Evolutionary conservation across 2,888 invertebrate genomes (phyloP).

Genomic region (Sinelater perroti): DNA sequence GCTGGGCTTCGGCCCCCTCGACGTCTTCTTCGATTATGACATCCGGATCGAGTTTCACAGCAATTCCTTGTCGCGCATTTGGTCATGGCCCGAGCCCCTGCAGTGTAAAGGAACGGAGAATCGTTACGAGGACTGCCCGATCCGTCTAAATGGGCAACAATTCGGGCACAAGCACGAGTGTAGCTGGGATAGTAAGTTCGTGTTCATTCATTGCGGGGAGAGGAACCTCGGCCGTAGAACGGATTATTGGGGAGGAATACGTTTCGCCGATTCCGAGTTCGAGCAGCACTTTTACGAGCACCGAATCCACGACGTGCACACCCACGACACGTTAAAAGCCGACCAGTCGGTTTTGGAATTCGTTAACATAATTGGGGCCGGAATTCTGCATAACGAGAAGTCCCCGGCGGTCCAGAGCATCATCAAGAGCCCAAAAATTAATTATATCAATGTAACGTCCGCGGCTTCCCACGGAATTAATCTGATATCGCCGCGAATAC

Average conservation of each 20-base stretch:
- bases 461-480: slow-evolving; percentile 94
- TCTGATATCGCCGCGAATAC: slow-evolving; percentile 87
- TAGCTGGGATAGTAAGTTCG: slow-evolving; percentile 88
- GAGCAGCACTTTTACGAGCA: slow-evolving; percentile 86
- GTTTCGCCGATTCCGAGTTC: slow-evolving; percentile 89
- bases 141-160: slow-evolving; percentile 88
- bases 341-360: slow-evolving; percentile 81
- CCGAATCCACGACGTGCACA: slow-evolving; percentile 81
- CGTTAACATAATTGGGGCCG: slow-evolving; percentile 90
- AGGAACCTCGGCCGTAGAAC: slow-evolving; percentile 68
- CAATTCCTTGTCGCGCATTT: slow-evolving; percentile 84
- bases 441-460: slow-evolving; percentile 82
- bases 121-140: slow-evolving; percentile 82
- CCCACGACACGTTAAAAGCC: slow-evolving; percentile 74
- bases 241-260: slow-evolving; percentile 95
- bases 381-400: slow-evolving; percentile 94
- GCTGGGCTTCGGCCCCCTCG: slow-evolving; percentile 87
- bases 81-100: slow-evolving; percentile 95
- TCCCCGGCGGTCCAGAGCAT: slow-evolving; percentile 92
- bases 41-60: slow-evolving; percentile 88
- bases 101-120: slow-evolving; percentile 83
- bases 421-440: slow-evolving; percentile 83
- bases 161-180: slow-evolving; percentile 87
- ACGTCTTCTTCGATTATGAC: slow-evolving; percentile 88
- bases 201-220: slow-evolving; percentile 90